A percentile compares a stretch with the other conserved stretches of the same genome.
Evolutionary conservation across 2,888 invertebrate genomes (phyloP).

Genomic region (Lithophane socia): DNA sequence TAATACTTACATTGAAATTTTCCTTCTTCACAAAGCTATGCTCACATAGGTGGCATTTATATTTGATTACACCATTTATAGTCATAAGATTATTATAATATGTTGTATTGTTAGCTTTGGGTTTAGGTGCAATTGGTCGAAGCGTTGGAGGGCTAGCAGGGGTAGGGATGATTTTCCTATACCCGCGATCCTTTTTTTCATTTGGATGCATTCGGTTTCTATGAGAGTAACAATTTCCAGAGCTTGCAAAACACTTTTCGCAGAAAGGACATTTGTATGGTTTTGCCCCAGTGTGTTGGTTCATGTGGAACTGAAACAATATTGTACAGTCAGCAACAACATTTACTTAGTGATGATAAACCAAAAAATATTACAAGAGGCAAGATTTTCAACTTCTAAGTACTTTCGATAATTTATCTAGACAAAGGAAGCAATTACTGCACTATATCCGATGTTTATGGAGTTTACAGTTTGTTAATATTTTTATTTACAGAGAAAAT

Average conservation of each 20-base stretch:
- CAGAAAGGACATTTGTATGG: constrained; percentile 94
- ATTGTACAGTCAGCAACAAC: constrained; percentile 5
- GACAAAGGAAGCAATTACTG: neutral
- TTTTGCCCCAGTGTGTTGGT: constrained; percentile 93
- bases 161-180: neutral
- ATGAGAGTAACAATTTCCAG: constrained; percentile 94
- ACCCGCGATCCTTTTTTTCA: constrained; percentile 74
- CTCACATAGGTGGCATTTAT: constrained; percentile 79
- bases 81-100: constrained; percentile 60
- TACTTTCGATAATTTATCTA: neutral
- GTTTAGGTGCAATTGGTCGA: constrained; percentile 50
- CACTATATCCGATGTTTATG: neutral
- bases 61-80: constrained; percentile 77
- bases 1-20: constrained; percentile 80
- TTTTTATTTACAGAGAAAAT: neutral
- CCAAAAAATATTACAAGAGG: neutral
- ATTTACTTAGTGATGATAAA: neutral
- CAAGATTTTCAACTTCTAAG: neutral
- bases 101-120: constrained; percentile 31
- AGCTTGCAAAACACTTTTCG: constrained; percentile 93
- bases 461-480: neutral
- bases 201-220: constrained; percentile 93
- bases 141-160: constrained; percentile 37
- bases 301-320: constrained; percentile 92
- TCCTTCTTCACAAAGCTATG: constrained; percentile 82